phyloP scores from a whole-genome alignment of 2,888 invertebrate genomes.

The Clistopyga incitator region DNA sequence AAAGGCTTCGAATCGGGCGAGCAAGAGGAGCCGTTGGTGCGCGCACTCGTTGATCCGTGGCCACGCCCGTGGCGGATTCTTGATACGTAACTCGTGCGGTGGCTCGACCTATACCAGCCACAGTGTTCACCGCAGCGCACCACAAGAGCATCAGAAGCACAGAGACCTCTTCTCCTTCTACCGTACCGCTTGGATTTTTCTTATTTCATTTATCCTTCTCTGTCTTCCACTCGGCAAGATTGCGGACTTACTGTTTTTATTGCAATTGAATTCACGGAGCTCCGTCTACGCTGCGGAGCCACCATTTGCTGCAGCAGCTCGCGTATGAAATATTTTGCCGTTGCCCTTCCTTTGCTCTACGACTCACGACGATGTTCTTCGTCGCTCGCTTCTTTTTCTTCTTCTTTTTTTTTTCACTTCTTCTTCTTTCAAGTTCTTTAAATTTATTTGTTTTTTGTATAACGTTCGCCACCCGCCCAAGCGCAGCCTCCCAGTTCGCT shows the following conservation, averaged over 20 bases:
- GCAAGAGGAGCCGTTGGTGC: constrained; percentile 76
- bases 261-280: constrained; percentile 82
- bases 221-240: constrained; percentile 72
- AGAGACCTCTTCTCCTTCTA: constrained; percentile 77
- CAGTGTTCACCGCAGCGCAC: constrained; percentile 48
- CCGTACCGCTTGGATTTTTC: constrained; percentile 54
- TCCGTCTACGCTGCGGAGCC: constrained; percentile 45
- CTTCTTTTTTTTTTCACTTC: constrained; percentile 62
- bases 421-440: constrained; percentile 70
- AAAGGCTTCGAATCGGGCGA: constrained; percentile 60
- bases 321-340: constrained; percentile 77
- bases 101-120: constrained; percentile 83
- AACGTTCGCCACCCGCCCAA: constrained; percentile 37
- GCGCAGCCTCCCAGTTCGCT: constrained; percentile 63
- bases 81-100: constrained; percentile 84
- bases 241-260: constrained; percentile 82
- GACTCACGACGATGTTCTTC: constrained; percentile 62
- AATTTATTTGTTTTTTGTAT: constrained; percentile 54
- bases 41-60: constrained; percentile 80
- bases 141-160: constrained; percentile 46
- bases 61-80: constrained; percentile 84
- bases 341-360: constrained; percentile 69
- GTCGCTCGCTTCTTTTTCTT: constrained; percentile 56
- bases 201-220: constrained; percentile 68
- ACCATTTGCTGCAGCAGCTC: constrained; percentile 60